Evolutionary conservation across 2,797 vertebrate genomes (phyloP), one percentile per base, ranked within the genome.

Genomic region (Acanthornis magna): DNA sequence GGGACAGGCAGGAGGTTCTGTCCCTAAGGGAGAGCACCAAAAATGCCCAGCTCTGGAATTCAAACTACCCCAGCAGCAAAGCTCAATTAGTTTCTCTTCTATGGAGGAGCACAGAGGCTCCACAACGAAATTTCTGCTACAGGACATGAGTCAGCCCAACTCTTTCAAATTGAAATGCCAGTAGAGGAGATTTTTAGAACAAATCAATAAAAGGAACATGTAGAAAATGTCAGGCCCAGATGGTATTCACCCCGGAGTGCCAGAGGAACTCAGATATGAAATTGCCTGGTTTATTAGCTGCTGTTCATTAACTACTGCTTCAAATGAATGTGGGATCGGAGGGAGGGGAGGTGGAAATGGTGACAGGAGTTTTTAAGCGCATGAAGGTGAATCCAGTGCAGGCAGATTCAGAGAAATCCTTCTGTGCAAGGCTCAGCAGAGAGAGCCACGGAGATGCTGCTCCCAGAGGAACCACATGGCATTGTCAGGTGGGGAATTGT

Each of bases 151-250:
- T 96, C 96, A 96, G 94, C 94, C 92, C 87, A 73, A 82, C 75
- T 89, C 94, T 94, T 96, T 85, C 94, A 88, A 93, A 96, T 80
- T 87, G 92, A 96, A 96, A 96, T 94, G 94, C 95, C 92, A 96
- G 72, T 14, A 67, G 94, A 92, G 79, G 91, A 82, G 92, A 79
- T 85, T 93, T 96, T 91, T 91, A 95, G 94, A 96, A 96, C 84
- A 85, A 93, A 95, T 96, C 96, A 96, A 96, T 96, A 96, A 94
- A 94, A 89, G 65, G 89, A 96, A 79, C 92, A 76, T 89, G 91
- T 54, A 95, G 94, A 92, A 94, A 94, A 96, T 96, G 95, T 94
- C 96, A 96, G 96, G 78, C 95, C 95, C 96, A 96, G 95, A 94
- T 95, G 94, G 96, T 85, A 87, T 92, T 95, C 94, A 96, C 92